Evolutionary conservation across 1,140 invertebrate species (phyloP).

Genomic region (Hyles vespertilio): DNA sequence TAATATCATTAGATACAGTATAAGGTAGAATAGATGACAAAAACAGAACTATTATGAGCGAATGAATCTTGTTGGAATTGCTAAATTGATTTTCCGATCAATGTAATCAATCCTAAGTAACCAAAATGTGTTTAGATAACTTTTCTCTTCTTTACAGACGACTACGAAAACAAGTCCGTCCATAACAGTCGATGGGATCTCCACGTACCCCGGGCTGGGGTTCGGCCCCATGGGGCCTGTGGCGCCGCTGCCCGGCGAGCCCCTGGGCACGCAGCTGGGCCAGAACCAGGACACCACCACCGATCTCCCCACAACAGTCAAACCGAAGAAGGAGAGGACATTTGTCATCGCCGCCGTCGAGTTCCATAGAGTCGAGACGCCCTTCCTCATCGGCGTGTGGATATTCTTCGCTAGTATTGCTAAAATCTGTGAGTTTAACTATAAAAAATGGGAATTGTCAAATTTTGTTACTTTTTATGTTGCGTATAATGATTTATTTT

Average conservation of each 20-base stretch:
- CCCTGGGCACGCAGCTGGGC: slow-evolving; percentile 47
- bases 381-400: slow-evolving; percentile 96
- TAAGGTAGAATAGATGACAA: too few species aligned
- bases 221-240: slow-evolving; percentile 70
- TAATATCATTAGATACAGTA: too few species aligned
- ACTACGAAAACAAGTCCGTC: slow-evolving; percentile 69
- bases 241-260: slow-evolving; percentile 50
- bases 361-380: slow-evolving; percentile 91
- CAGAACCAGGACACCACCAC: slow-evolving; percentile 51
- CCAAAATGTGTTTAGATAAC: too few species aligned
- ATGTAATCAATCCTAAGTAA: too few species aligned
- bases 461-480: neutral
- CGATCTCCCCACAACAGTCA: slow-evolving; percentile 41
- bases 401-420: slow-evolving; percentile 95
- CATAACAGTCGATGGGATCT: slow-evolving; percentile 65
- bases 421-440: slow-evolving; percentile 90
- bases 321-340: slow-evolving; percentile 43
- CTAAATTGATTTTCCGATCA: too few species aligned
- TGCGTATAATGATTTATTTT: too few species aligned
- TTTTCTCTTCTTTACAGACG: slow-evolving; percentile 34
- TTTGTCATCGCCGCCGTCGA: slow-evolving; percentile 88
- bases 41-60: too few species aligned
- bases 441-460: neutral
- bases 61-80: too few species aligned
- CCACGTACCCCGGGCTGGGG: slow-evolving; percentile 60